Percentiles rank a stretch among this genome's conserved stretches.
These are phyloP conservation scores for Cyanoliseus patagonus DNA, from an alignment of 2,113 vertebrate genomes.

Conservation along the genomic window DNA sequence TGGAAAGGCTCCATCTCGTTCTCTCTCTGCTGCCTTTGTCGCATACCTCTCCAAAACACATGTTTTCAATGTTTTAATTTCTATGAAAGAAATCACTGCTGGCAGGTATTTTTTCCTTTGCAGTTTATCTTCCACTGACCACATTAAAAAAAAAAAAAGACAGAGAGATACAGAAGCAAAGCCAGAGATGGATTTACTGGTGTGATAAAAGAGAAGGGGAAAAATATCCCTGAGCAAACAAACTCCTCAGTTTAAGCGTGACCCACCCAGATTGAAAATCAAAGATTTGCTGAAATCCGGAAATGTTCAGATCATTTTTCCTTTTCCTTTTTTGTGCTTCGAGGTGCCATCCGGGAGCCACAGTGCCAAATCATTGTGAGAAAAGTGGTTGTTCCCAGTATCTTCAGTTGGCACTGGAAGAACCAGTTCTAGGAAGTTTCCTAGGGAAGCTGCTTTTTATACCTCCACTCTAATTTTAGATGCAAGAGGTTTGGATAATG, in stretches of 20 bases:
- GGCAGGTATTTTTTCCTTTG: not conserved
- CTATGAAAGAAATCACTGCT: not conserved
- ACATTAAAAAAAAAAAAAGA: not conserved
- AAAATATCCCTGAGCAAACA: not conserved
- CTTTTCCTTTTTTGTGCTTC: not conserved
- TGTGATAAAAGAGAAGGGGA: not conserved
- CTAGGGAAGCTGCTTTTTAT: slow-evolving; percentile 15
- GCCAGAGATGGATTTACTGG: not conserved
- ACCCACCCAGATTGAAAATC: not conserved
- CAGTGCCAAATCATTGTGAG: not conserved
- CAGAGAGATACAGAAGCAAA: not conserved
- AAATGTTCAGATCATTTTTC: not conserved
- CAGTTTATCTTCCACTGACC: not conserved
- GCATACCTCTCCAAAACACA: not conserved
- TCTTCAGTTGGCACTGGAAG: not conserved
- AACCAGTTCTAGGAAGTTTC: slow-evolving; percentile 37
- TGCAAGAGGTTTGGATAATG: not conserved
- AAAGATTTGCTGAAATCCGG: not conserved
- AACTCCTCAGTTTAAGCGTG: not conserved
- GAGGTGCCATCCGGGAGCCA: not conserved
- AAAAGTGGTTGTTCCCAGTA: slow-evolving; percentile 12
- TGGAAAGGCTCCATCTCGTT: slow-evolving; percentile 4
- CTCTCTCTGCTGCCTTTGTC: not conserved
- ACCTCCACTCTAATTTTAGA: slow-evolving; percentile 28
- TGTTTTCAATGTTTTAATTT: slow-evolving; percentile 24